Conservation (phyloP, 2,113 vertebrate genomes). For the Istiophorus platypterus region DNA sequence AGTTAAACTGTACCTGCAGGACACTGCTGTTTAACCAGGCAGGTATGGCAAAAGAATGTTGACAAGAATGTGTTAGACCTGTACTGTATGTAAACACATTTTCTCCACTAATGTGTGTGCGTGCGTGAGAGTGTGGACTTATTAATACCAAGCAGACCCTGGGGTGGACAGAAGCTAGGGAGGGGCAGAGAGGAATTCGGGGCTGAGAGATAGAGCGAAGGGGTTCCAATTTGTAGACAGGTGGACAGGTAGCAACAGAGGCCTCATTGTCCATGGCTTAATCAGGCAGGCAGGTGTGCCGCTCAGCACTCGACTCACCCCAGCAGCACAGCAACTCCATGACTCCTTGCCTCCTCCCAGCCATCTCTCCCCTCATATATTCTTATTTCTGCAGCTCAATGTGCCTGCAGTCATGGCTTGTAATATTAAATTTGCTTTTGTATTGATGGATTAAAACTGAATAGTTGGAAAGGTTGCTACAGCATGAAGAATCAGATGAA, state of each 20-base stretch:
- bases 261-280: slow-evolving; percentile 76
- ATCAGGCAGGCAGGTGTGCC: slow-evolving; percentile 82
- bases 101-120: slow-evolving; percentile 23
- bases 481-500: slow-evolving; percentile 45
- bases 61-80: not conserved
- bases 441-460: slow-evolving; percentile 58
- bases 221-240: slow-evolving; percentile 76
- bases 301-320: slow-evolving; percentile 55
- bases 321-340: slow-evolving; percentile 51
- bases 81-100: not conserved
- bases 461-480: slow-evolving; percentile 40
- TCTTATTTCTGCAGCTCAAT: slow-evolving; percentile 36
- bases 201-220: slow-evolving; percentile 66
- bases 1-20: not conserved
- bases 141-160: slow-evolving; percentile 47
- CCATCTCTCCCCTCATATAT: slow-evolving; percentile 11
- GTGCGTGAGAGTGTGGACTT: slow-evolving; percentile 47
- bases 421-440: slow-evolving; percentile 55
- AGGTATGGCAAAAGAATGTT: not conserved
- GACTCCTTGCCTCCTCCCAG: slow-evolving; percentile 55
- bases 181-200: slow-evolving; percentile 74
- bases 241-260: slow-evolving; percentile 82
- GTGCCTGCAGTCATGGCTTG: slow-evolving; percentile 51
- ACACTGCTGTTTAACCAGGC: not conserved
- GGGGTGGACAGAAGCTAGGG: slow-evolving; percentile 52